These are phyloP conservation scores for Drosophila setosimentum DNA, from an alignment of 2,888 invertebrate genomes.

Conservation along the genomic window DNA sequence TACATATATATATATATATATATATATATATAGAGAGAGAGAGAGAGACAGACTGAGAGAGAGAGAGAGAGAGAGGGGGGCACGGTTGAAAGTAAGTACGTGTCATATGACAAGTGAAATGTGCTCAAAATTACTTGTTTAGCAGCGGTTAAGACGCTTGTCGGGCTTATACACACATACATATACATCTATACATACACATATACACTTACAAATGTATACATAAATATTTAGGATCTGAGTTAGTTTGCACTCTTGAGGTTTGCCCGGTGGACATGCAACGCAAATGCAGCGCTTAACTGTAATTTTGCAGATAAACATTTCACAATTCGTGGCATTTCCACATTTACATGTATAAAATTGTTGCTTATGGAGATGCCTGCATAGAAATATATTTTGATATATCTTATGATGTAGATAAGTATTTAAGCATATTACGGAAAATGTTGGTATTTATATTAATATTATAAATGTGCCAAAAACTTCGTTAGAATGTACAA, in stretches of 20 bases:
- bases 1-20: too few species aligned
- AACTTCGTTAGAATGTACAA: not conserved
- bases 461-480: not conserved
- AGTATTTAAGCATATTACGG: not conserved
- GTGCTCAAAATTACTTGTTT: conserved; percentile 80
- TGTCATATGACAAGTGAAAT: conserved; percentile 81
- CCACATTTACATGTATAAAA: conserved; percentile 21
- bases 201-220: conserved; percentile 6
- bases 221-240: conserved; percentile 16
- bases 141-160: conserved; percentile 68
- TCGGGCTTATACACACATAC: conserved; percentile 16
- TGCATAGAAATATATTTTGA: not conserved
- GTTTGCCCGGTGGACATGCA: conserved; percentile 61
- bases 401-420: not conserved
- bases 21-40: not conserved
- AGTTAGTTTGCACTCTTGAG: conserved; percentile 52
- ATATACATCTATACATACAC: conserved; percentile 2
- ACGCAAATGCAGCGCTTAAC: conserved; percentile 31
- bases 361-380: conserved; percentile 4
- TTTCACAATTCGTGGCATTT: conserved; percentile 47
- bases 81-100: conserved; percentile 55
- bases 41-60: not conserved
- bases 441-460: too few species aligned
- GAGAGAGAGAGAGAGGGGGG: not conserved
- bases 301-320: conserved; percentile 66